phyloP scores from a whole-genome alignment of 1,140 invertebrate genomes.

The Diachasma alloeum region DNA sequence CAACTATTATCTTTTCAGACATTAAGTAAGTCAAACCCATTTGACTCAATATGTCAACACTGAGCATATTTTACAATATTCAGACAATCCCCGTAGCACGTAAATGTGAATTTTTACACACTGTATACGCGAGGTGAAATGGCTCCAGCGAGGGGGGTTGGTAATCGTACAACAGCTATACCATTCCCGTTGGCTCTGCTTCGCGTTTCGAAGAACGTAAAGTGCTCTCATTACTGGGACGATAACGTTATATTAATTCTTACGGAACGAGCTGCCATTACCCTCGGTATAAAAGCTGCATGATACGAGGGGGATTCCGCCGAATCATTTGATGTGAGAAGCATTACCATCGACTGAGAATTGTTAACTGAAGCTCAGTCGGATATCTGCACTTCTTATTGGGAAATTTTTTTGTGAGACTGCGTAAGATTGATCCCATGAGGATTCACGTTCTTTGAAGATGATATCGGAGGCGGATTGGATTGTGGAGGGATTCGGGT shows the following conservation, averaged over 20 bases:
- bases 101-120: slow-evolving; percentile 1
- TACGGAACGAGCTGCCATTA: slow-evolving; percentile 21
- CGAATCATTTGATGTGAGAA: slow-evolving; percentile 27
- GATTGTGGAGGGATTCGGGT: no score
- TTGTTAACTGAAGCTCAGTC: background rate
- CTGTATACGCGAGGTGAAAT: background rate
- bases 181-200: slow-evolving; percentile 2
- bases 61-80: background rate
- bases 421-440: no score
- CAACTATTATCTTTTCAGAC: no score
- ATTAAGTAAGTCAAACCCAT: background rate
- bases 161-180: slow-evolving; percentile 23
- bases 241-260: slow-evolving; percentile 37
- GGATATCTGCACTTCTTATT: background rate
- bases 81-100: background rate
- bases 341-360: slow-evolving; percentile 9
- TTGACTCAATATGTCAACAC: background rate
- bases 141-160: background rate
- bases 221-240: slow-evolving; percentile 28
- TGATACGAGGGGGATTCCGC: background rate
- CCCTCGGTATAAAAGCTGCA: background rate
- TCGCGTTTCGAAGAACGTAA: slow-evolving; percentile 27
- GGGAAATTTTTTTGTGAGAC: background rate
- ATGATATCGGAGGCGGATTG: no score
- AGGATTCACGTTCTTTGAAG: no score